Evolutionary conservation across 1,140 invertebrate genomes (phyloP), one percentile per base, ranked within the genome.

Genomic region (Heliconius hermathena): DNA sequence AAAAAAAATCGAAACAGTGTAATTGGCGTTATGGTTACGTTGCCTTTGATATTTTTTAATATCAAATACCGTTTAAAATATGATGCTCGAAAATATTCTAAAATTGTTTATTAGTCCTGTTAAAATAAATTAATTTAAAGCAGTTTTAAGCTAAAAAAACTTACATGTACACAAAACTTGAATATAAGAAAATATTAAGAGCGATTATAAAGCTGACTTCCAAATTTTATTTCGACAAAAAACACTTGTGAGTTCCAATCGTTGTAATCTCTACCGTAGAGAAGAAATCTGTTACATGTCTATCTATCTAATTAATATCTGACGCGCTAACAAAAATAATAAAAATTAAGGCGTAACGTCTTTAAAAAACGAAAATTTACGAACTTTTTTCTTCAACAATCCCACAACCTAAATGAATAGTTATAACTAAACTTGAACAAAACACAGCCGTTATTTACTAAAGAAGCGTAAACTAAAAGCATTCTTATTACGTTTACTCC

Each of bases 401-500:
- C 9, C 8, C 20, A n/a, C 54, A 18, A 8, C 2, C n/a, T 60
- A 22, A 9, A 60, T 11, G 6, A 60, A 26, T 60, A 60, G n/a
- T 60, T 60, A 22, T 60, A 22, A 60, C 8, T 76, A 76, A 76
- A 76, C 57, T 26, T 38, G 71, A 11, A 13, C 71, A 52, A 52
- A 52, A 52, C 22, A n/a, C 20, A 4, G 20, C 38, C 13, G n/a
- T 41, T 46, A 73, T 73, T 73, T 73, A 29, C 9, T 41, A n/a
- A 41, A 73, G 36, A 49, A 16, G 11, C n/a, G 3, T 26, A 49
- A 46, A 73, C 26, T 73, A 46, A 46, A 73, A 49, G 26, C 38
- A 22, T 73, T 49, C 26, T 73, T 73, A 73, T 73, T 73, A 73
- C 18, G 72, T 46, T 22, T 16, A 46, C 22, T 49, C 8, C 36